Base-by-base conservation (phyloP, 2,888 invertebrate species). In the Nomada flava region DNA sequence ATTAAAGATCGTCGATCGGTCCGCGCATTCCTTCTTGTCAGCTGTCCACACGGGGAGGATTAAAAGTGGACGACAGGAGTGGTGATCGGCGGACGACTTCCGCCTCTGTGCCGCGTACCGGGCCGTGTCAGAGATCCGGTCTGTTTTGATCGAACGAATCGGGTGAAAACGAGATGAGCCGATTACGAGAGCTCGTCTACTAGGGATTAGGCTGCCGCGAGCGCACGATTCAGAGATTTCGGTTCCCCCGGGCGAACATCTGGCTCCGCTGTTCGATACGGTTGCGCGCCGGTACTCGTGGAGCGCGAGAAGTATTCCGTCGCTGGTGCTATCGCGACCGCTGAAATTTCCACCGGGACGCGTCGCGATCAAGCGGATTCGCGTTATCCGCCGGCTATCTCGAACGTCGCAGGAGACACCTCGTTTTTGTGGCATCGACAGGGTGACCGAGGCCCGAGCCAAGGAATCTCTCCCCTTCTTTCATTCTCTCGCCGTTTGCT, bases 81-180 rank as follows among this genome's bases (percentile, higher is more conserved):
- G 85, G 44, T 53, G 82, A 85, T 76, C 76, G 59, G 52, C 13
- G 68, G 67, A 55, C 60, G 68, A 78, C 74, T 80, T 87, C 78
- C 76, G 80, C 60, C 72, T 76, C 60, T 26, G 53, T 23, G 44
- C 18, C 60, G 53, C 59, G 73, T 23, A 26, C 65, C 44, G 63
- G 76, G 69, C 42, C 63, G 64, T 68, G 68, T 55, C 59, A 36
- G 60, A n/a, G 29, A 57, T 64, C 77, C 68, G 76, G 86, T 85
- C 84, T 81, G 86, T 86, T 89, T 88, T 88, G 91, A 91, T 88
- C 82, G 86, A 86, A 88, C 86, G 86, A 89, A 89, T 88, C 87
- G 83, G 75, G 71, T 80, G 90, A 84, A 85, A 77, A 79, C 76
- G 84, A 89, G 89, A 89, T 82, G 86, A 85, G 82, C 79, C 90